Evolutionary conservation across 64 coral and sea anemone species (phyloP), one percentile per base, ranked within the genome.

Genomic region (Stylophora pistillata): DNA sequence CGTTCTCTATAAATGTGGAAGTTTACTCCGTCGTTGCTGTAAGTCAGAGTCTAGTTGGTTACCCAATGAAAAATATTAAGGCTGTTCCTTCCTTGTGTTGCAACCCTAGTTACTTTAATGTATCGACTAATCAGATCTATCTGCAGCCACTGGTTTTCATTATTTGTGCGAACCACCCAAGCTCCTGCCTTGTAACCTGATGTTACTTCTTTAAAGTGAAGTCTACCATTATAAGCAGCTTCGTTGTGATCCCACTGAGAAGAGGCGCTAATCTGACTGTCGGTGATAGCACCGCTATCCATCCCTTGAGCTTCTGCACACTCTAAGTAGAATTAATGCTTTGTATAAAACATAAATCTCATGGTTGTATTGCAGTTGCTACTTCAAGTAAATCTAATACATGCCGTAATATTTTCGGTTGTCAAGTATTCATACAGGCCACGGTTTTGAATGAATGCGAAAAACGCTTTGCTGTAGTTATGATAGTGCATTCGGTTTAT

Each of bases 191-290:
- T 32, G 4, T 70, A 47, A 15, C 21, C 16, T 13, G 64, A 28
- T 30, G n/a, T n/a, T n/a, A n/a, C n/a, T n/a, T 76, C 53, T 78
- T 72, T 58, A 41, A 88, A 88, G 73, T 88, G 78, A 25, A 88
- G 73, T 65, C 86, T 55, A 37, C 73, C 86, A 32, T 78, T 72
- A 0, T 61, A 4, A 20, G 86, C 86, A 21, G 73, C 78, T 37
- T 76, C 65, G 62, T 53, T 26, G 2, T 53, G 13, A 17, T 78
- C 78, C 58, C 73, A 77, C 47, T 88, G 57, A 0, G 86, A 78
- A 56, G 62, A 88, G n/a, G 86, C 63, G 13, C 58, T 88, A 14
- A 88, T 88, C 66, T 88, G 86, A 21, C 58, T 74, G 21, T 78
- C 86, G 0, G 86, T 33, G 15, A 88, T 23, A 7, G 37, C 37